phyloP scores from a whole-genome alignment of 2,113 vertebrate genomes.

The Sitta europaea region DNA sequence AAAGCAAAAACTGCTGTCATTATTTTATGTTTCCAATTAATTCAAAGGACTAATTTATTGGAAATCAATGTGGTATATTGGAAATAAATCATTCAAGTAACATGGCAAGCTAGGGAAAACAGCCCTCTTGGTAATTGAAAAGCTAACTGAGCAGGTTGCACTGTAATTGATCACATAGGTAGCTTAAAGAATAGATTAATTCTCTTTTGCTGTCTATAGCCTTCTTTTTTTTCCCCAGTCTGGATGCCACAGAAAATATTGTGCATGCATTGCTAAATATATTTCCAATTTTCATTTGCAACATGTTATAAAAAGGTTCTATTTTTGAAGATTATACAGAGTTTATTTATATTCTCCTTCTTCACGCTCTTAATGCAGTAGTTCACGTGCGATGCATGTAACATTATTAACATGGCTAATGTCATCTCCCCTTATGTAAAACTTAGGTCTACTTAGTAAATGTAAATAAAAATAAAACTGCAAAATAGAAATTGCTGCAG shows the following conservation, averaged over 20 bases:
- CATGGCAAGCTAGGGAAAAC: background rate
- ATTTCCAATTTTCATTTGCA: background rate
- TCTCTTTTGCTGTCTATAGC: background rate
- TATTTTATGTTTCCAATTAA: constrained; percentile 23
- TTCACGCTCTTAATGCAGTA: background rate
- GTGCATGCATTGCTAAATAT: background rate
- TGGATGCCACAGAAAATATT: background rate
- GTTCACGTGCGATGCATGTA: background rate
- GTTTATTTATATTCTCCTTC: background rate
- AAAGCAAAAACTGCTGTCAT: background rate
- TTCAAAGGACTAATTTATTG: constrained; percentile 48
- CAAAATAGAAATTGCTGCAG: background rate
- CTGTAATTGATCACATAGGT: constrained; percentile 38
- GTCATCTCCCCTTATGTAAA: background rate
- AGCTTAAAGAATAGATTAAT: background rate
- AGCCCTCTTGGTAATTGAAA: constrained; percentile 35
- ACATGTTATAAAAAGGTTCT: background rate
- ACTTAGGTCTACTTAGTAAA: background rate
- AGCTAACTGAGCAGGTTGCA: constrained; percentile 21
- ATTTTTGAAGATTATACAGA: background rate
- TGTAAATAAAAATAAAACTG: background rate
- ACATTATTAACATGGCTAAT: background rate
- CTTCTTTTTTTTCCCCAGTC: background rate
- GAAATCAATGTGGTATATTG: constrained; percentile 38
- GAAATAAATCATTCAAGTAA: constrained; percentile 32